Conservation (phyloP, 2,113 vertebrate genomes). For the Herpailurus yagouaroundi region DNA sequence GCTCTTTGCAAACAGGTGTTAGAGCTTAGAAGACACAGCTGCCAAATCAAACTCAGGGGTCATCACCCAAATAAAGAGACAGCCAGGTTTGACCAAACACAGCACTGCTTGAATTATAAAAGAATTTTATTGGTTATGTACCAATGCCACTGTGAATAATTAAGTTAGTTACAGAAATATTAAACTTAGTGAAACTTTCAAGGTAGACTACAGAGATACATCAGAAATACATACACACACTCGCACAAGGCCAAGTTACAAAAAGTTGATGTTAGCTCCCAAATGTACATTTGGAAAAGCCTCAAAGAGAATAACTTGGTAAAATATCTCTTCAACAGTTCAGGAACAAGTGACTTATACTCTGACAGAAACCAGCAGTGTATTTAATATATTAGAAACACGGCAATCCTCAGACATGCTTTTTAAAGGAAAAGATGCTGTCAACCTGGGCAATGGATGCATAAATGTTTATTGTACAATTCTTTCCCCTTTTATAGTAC, state of each 20-base stretch:
- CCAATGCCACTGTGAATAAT: background rate
- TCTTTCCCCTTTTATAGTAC: background rate
- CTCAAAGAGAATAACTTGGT: background rate
- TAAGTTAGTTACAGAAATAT: background rate
- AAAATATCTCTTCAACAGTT: background rate
- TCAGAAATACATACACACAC: background rate
- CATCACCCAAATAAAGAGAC: background rate
- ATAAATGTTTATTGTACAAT: background rate
- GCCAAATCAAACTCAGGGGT: background rate
- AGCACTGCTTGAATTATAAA: background rate
- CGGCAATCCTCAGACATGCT: background rate
- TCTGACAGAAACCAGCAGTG: background rate
- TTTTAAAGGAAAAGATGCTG: background rate
- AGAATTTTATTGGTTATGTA: background rate
- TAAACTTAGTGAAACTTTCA: background rate
- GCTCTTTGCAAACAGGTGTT: background rate
- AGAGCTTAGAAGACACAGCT: background rate
- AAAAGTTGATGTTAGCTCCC: background rate
- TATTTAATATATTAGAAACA: background rate
- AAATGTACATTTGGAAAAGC: background rate
- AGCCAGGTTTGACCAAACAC: background rate
- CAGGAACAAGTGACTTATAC: background rate
- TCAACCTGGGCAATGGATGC: background rate
- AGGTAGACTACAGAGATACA: background rate
- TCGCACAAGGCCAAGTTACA: background rate